phyloP scores from a whole-genome alignment of 2,888 invertebrate species.

The Limnephilus auricula region DNA sequence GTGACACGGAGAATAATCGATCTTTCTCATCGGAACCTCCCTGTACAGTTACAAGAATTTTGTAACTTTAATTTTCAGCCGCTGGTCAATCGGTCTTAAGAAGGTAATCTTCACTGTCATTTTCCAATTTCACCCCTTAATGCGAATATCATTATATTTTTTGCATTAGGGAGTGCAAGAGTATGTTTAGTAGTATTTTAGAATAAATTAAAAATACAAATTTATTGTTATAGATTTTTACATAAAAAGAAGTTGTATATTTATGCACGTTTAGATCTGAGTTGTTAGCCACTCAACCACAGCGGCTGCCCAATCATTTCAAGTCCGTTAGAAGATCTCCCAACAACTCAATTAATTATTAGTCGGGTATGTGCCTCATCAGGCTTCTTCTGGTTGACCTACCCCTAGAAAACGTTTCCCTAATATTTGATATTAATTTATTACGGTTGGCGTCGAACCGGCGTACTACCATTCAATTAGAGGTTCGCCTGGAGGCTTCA shows the following conservation, averaged over 20 bases:
- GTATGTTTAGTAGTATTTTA: background rate
- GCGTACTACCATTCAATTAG: conserved; percentile 39
- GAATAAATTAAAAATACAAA: background rate
- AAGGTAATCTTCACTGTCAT: no score
- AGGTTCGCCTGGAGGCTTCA: conserved; percentile 15
- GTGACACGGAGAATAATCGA: no score
- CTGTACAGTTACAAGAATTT: no score
- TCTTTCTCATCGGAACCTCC: no score
- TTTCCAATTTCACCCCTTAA: no score
- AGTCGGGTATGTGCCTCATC: background rate
- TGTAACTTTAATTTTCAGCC: no score
- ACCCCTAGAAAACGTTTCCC: background rate
- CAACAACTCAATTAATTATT: background rate
- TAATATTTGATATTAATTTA: conserved; percentile 18
- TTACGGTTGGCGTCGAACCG: conserved; percentile 24
- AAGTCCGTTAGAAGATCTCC: background rate
- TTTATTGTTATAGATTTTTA: background rate
- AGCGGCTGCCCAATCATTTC: background rate
- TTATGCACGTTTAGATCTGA: background rate
- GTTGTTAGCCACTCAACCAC: background rate
- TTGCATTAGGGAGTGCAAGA: no score
- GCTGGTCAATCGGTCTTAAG: no score
- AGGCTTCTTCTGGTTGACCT: background rate
- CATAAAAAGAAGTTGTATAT: background rate
- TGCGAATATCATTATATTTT: no score